These are phyloP conservation scores for Centruroides sculpturatus DNA, from an alignment of 1,140 invertebrate genomes.

Conservation along the genomic window DNA sequence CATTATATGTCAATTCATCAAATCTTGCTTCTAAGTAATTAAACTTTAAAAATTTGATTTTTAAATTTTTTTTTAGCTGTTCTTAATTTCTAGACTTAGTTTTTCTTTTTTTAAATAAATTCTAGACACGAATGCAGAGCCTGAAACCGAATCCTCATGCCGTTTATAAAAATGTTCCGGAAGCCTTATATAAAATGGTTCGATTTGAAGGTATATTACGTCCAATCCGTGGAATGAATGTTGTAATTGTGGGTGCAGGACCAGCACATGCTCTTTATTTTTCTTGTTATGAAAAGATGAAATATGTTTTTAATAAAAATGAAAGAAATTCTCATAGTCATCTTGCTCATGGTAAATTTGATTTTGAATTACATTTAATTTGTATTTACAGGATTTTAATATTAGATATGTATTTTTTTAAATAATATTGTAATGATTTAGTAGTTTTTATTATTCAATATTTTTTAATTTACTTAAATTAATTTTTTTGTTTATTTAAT, in stretches of 20 bases:
- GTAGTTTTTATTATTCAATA: too few species aligned
- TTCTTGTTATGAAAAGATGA: slow-evolving; percentile 90
- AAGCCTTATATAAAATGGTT: slow-evolving; percentile 75
- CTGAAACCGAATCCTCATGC: slow-evolving; percentile 58
- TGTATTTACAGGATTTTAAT: too few species aligned
- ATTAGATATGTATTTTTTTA: too few species aligned
- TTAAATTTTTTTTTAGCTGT: too few species aligned
- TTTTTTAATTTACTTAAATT: too few species aligned
- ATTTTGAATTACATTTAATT: background rate
- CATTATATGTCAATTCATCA: too few species aligned
- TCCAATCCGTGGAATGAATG: slow-evolving; percentile 82
- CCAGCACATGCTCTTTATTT: slow-evolving; percentile 99
- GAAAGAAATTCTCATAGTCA: slow-evolving; percentile 35
- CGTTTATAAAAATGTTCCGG: slow-evolving; percentile 48
- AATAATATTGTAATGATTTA: too few species aligned
- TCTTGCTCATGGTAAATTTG: slow-evolving; percentile 51
- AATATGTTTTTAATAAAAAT: slow-evolving; percentile 48
- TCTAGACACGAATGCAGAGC: slow-evolving; percentile 90
- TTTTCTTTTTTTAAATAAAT: too few species aligned
- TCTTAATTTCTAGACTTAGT: too few species aligned
- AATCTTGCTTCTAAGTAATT: too few species aligned
- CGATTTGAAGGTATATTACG: slow-evolving; percentile 75
- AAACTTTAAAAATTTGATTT: too few species aligned
- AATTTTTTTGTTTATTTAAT: too few species aligned
- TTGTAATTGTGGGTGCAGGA: slow-evolving; percentile 82